A percentile compares a stretch with the other conserved stretches of the same genome.
These are phyloP conservation scores for Serinus canaria DNA, from an alignment of 2,113 vertebrate species.

Conservation along the genomic window DNA sequence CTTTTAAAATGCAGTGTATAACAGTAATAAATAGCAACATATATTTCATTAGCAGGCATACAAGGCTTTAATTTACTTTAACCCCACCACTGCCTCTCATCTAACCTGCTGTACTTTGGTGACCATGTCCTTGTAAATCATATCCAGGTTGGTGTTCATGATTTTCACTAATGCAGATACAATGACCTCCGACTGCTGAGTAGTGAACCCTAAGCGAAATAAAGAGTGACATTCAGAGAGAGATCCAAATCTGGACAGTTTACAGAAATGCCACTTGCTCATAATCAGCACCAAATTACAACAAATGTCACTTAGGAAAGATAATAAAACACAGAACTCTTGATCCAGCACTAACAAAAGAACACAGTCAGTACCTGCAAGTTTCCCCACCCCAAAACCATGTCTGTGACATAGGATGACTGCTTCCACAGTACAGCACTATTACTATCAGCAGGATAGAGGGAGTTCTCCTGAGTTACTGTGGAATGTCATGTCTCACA, in stretches of 20 bases:
- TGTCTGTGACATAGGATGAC: not conserved
- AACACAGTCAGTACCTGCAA: not conserved
- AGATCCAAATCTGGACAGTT: not conserved
- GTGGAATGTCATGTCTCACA: not conserved
- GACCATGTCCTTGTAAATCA: constrained; percentile 90
- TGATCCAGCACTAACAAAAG: not conserved
- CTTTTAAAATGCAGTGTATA: not conserved
- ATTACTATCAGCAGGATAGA: not conserved
- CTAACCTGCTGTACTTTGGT: constrained; percentile 94
- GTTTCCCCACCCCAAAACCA: not conserved
- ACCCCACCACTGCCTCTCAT: not conserved
- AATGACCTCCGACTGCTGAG: constrained; percentile 86
- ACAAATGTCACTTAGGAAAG: not conserved
- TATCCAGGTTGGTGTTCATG: constrained; percentile 84
- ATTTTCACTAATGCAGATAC: constrained; percentile 84
- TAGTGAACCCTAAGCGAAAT: constrained; percentile 80
- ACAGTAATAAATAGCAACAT: not conserved
- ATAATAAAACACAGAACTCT: not conserved
- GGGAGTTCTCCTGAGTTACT: not conserved
- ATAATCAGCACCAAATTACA: not conserved
- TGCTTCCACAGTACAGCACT: not conserved
- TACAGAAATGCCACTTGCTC: not conserved
- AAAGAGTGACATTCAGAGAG: constrained; percentile 7
- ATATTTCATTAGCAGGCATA: not conserved
- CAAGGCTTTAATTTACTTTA: not conserved